phyloP scores from a whole-genome alignment of 2,113 vertebrate species.

The Electrona antarctica region DNA sequence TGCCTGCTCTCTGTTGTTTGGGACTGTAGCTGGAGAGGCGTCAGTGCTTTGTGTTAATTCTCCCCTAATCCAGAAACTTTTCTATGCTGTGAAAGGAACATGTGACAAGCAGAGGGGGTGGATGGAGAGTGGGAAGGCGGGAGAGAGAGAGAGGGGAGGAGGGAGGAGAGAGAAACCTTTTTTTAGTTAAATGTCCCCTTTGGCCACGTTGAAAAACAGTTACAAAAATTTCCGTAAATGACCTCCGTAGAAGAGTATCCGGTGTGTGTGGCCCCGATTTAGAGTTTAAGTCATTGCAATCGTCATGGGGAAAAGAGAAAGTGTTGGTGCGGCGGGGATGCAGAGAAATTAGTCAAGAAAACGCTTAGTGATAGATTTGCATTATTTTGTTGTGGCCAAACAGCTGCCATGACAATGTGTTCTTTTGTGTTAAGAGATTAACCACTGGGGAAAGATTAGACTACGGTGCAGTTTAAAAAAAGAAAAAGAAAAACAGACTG shows the following conservation, averaged over 20 bases:
- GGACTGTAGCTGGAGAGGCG: constrained; percentile 73
- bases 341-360: constrained; percentile 37
- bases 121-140: constrained; percentile 29
- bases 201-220: constrained; percentile 47
- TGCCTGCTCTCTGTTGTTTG: constrained; percentile 64
- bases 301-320: neutral
- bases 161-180: constrained; percentile 44
- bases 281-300: neutral
- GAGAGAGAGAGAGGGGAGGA: constrained; percentile 13
- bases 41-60: constrained; percentile 80
- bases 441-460: constrained; percentile 69
- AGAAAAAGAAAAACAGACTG: constrained; percentile 39
- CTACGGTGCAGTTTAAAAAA: constrained; percentile 45
- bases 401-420: constrained; percentile 72
- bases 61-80: constrained; percentile 84
- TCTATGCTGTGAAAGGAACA: constrained; percentile 83
- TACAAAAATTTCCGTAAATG: neutral
- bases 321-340: neutral
- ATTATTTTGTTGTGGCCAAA: constrained; percentile 60
- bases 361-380: constrained; percentile 65
- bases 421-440: constrained; percentile 75
- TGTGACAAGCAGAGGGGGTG: constrained; percentile 74
- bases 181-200: constrained; percentile 64
- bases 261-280: neutral
- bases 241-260: constrained; percentile 8